Evolutionary conservation across 2,797 vertebrate species (phyloP), one percentile per base, ranked within the genome.

Genomic region (Gephyroberyx darwinii): DNA sequence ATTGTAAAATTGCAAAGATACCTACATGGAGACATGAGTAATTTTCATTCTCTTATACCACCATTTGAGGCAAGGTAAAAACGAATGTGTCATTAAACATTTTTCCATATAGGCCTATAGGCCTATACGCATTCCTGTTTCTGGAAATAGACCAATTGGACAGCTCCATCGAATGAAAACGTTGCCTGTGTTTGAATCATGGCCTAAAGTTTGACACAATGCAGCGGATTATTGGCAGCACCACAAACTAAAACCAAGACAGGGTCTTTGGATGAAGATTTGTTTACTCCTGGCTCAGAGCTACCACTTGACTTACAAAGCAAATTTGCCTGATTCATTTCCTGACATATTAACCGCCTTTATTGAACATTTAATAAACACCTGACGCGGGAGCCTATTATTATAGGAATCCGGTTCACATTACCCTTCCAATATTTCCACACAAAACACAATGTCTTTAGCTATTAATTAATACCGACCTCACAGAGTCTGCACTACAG

Each of bases 401-500:
- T 86, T 81, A 88, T 85, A 82, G 84, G 70, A 71, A 77, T 86
- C 72, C 79, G 50, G 88, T 81, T 92, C 86, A 63, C 84, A 55
- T 90, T 91, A 84, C 91, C 69, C 77, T 81, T 79, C 87, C 85
- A 84, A 91, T 88, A 89, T 90, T 91, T 90, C 87, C 87, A 88
- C 90, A 90, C 89, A 90, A 86, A 90, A 90, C 88, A 84, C 82
- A 89, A 88, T 83, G 91, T 93, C 87, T 88, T 83, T 70, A 80
- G 86, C 91, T 89, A 92, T 94, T 94, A 93, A 94, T 94, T 94
- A 93, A 93, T 92, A 84, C 88, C 80, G 83, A 88, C 89, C 89
- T 90, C 84, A 84, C 85, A 64, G 75, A 84, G 84, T 81, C 88
- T 87, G 87, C 85, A 75, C 81, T 71, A 53, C 60, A 90, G 86